Percentiles rank a stretch among this genome's conserved stretches.
These are phyloP conservation scores for Fundulus diaphanus DNA, from an alignment of 2,797 vertebrate genomes.

Conservation along the genomic window DNA sequence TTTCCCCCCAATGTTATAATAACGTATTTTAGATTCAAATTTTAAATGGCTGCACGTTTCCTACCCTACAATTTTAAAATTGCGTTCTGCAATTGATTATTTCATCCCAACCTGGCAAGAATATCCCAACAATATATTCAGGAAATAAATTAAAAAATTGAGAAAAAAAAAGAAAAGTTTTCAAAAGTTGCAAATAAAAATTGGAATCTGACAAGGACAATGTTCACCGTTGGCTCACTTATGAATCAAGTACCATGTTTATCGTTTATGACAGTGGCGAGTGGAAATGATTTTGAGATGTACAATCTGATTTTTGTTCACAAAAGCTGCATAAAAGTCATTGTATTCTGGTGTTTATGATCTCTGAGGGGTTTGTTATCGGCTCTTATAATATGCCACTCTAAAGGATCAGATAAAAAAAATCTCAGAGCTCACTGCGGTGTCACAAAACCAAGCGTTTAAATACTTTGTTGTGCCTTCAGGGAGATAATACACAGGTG, in stretches of 20 bases:
- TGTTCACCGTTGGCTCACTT: slow-evolving; percentile 2
- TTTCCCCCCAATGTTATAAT: slow-evolving; percentile 1
- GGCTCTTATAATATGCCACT: slow-evolving; percentile 6
- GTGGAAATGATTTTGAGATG: slow-evolving; percentile 8
- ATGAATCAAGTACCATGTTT: slow-evolving; percentile 18
- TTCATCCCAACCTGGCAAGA: slow-evolving; percentile 5
- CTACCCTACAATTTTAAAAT: slow-evolving; percentile 23
- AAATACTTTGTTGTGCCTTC: slow-evolving; percentile 3
- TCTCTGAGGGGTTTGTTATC: background rate
- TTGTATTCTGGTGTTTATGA: background rate
- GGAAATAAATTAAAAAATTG: slow-evolving; percentile 11
- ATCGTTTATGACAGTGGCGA: slow-evolving; percentile 10
- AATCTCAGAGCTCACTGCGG: slow-evolving; percentile 18
- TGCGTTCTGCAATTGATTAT: slow-evolving; percentile 26
- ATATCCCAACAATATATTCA: slow-evolving; percentile 12
- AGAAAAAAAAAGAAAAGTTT: slow-evolving; percentile 15
- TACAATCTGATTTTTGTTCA: slow-evolving; percentile 15
- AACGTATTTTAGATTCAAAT: slow-evolving; percentile 14
- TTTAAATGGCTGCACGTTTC: background rate
- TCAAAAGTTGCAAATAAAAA: slow-evolving; percentile 40
- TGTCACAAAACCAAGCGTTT: slow-evolving; percentile 13
- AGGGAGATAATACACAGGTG: slow-evolving; percentile 1
- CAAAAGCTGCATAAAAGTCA: slow-evolving; percentile 8
- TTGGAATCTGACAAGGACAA: slow-evolving; percentile 14
- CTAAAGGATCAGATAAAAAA: slow-evolving; percentile 19